Percentiles rank a stretch among this genome's conserved stretches.
These are phyloP conservation scores for Aldrovandia affinis DNA, from an alignment of 2,797 vertebrate genomes.

Conservation along the genomic window DNA sequence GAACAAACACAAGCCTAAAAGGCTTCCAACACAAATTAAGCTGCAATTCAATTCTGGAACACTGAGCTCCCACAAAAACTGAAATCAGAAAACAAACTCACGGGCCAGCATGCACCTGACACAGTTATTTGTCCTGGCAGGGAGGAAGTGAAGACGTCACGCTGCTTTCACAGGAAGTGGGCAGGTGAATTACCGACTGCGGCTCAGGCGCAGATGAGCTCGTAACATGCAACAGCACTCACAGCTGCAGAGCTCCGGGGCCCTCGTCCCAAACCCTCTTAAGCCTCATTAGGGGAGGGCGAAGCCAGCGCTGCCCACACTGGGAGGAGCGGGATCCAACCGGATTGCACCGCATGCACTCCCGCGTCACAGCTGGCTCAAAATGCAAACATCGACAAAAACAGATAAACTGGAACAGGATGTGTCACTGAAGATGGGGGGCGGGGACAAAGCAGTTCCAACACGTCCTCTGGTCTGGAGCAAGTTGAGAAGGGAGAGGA, in stretches of 20 bases:
- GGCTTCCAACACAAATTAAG: not conserved
- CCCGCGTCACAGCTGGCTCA: not conserved
- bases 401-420: constrained; percentile 8
- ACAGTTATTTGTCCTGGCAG: not conserved
- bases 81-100: not conserved
- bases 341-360: not conserved
- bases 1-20: constrained; percentile 14
- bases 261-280: not conserved
- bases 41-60: not conserved
- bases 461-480: constrained; percentile 15
- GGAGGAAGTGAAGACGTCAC: not conserved
- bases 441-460: not conserved
- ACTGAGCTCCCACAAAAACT: not conserved
- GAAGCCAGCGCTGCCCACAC: not conserved
- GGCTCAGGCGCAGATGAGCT: constrained; percentile 61
- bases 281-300: not conserved
- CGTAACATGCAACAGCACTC: constrained; percentile 60
- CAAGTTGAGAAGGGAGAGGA: not conserved
- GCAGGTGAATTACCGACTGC: constrained; percentile 71
- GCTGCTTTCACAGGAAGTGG: constrained; percentile 38
- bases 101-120: not conserved
- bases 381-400: constrained; percentile 2
- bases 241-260: not conserved
- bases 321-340: not conserved
- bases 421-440: not conserved